Evolutionary conservation across 2,113 vertebrate species (phyloP).

Genomic region (Holacanthus passer): DNA sequence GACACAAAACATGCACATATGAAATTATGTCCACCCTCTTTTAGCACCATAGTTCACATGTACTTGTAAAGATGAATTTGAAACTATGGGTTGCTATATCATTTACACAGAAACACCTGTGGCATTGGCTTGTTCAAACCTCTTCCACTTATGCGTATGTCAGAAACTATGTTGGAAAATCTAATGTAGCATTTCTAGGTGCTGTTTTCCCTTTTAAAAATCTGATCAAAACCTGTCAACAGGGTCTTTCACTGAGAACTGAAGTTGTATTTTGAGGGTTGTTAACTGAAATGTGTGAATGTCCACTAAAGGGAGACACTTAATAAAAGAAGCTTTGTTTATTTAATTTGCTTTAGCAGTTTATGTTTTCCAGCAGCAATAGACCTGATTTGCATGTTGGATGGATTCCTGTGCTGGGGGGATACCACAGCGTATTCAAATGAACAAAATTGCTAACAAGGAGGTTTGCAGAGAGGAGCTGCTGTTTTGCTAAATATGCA

Average conservation of each 20-base stretch:
- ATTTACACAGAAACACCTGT: not conserved
- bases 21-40: not conserved
- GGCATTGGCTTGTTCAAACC: not conserved
- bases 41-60: not conserved
- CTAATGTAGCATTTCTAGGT: not conserved
- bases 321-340: not conserved
- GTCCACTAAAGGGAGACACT: not conserved
- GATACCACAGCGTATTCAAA: slow-evolving; percentile 29
- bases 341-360: not conserved
- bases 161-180: not conserved
- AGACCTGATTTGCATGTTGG: slow-evolving; percentile 35
- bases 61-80: not conserved
- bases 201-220: not conserved
- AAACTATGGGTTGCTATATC: not conserved
- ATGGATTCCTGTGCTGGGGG: not conserved
- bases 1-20: not conserved
- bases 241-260: not conserved
- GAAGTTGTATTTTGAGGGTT: not conserved
- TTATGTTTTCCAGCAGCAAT: not conserved
- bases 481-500: slow-evolving; percentile 52
- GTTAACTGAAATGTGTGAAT: slow-evolving; percentile 1
- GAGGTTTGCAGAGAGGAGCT: slow-evolving; percentile 36
- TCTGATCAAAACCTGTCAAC: not conserved
- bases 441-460: slow-evolving; percentile 41
- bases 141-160: not conserved